Conservation (phyloP, 2,797 vertebrate genomes). For the Tokudaia muenninki region DNA sequence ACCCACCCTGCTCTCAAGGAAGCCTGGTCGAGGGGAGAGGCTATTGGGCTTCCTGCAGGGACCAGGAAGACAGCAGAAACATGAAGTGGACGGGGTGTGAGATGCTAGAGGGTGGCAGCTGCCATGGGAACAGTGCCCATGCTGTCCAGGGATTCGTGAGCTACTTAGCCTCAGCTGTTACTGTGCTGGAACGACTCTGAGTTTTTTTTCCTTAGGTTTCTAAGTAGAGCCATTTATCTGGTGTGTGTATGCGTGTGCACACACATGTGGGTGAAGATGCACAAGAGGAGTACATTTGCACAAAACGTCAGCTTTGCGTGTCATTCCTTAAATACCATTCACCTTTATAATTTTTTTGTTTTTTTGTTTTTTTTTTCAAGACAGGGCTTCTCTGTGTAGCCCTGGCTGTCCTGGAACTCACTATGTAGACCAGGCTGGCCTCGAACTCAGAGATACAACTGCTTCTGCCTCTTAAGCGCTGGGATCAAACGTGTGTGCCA, state of each 20-base stretch:
- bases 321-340: background rate
- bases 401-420: background rate
- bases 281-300: background rate
- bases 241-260: background rate
- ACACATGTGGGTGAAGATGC: no score
- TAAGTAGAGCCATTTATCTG: background rate
- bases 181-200: background rate
- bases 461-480: background rate
- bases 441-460: background rate
- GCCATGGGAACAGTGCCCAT: fast-evolving
- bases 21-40: background rate
- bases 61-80: background rate
- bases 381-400: background rate
- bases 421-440: background rate
- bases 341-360: background rate
- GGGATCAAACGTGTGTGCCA: background rate
- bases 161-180: background rate
- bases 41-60: background rate
- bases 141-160: background rate
- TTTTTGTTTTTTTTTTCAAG: background rate
- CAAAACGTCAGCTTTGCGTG: background rate
- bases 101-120: background rate
- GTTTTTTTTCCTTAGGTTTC: background rate
- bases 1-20: background rate
- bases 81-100: background rate